Percentiles rank a stretch among this genome's conserved stretches.
These are phyloP conservation scores for Macrosiphum euphorbiae DNA, from an alignment of 2,888 invertebrate species.

Conservation along the genomic window DNA sequence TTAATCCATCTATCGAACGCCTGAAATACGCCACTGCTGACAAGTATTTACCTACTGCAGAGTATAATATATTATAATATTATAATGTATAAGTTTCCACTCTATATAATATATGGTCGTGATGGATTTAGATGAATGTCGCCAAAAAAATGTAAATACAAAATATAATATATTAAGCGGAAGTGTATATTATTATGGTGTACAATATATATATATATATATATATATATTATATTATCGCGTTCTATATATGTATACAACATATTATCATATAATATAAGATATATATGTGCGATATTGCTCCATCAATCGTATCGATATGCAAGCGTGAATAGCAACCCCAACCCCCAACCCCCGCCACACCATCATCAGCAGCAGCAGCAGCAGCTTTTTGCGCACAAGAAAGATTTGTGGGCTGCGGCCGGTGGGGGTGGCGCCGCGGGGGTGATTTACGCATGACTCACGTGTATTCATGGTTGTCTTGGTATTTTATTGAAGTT, in stretches of 20 bases:
- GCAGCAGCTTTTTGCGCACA: neutral
- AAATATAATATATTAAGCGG: neutral
- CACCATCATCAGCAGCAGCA: neutral
- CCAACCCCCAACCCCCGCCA: neutral
- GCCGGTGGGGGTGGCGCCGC: neutral
- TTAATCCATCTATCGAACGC: neutral
- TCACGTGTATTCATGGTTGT: slow-evolving; percentile 55
- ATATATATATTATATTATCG: neutral
- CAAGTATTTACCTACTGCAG: neutral
- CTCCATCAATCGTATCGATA: neutral
- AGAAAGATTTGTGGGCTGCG: slow-evolving; percentile 18
- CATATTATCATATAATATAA: neutral
- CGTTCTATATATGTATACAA: neutral
- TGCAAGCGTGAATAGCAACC: neutral
- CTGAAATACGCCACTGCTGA: neutral
- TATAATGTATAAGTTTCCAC: neutral
- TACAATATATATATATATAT: neutral
- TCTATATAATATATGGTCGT: neutral
- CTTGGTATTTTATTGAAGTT: slow-evolving; percentile 59
- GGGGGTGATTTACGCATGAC: slow-evolving; percentile 55
- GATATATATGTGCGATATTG: neutral
- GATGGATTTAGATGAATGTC: neutral
- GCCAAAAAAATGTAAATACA: neutral
- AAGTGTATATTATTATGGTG: neutral
- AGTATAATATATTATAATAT: neutral